Percentiles rank a stretch among this genome's conserved stretches.
These are phyloP conservation scores for Pantala flavescens DNA, from an alignment of 1,140 invertebrate genomes.

Conservation along the genomic window DNA sequence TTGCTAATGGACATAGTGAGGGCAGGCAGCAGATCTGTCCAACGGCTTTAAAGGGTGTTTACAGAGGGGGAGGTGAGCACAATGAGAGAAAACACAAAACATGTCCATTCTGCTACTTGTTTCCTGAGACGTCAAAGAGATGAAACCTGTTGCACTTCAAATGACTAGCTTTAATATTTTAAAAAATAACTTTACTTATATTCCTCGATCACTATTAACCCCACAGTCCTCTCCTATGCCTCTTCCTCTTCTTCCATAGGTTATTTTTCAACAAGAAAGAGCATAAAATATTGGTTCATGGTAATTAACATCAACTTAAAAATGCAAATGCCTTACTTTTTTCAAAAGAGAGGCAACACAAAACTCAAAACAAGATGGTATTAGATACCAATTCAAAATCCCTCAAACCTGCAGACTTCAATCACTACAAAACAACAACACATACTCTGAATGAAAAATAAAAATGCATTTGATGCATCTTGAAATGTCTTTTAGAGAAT, in stretches of 20 bases:
- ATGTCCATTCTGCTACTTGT: slow-evolving; percentile 1
- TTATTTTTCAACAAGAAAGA: background rate
- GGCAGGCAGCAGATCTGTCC: background rate
- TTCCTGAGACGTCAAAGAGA: slow-evolving; percentile 8
- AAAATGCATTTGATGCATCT: slow-evolving; percentile 10
- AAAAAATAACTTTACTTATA: slow-evolving; percentile 11
- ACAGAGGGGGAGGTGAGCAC: background rate
- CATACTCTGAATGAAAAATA: background rate
- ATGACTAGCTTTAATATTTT: slow-evolving; percentile 9
- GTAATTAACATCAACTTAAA: slow-evolving; percentile 4
- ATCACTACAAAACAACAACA: slow-evolving; percentile 1
- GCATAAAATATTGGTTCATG: background rate
- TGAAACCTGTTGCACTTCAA: slow-evolving; percentile 5
- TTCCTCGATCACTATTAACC: slow-evolving; percentile 5
- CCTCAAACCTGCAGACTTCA: background rate
- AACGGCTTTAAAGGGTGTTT: background rate
- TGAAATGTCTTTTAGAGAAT: background rate
- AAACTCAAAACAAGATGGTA: background rate
- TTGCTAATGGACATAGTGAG: background rate
- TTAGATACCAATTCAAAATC: background rate
- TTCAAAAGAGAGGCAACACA: background rate
- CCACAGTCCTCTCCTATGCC: background rate
- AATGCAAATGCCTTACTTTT: background rate
- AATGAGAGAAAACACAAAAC: background rate
- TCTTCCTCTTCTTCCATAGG: background rate